Base-by-base conservation (phyloP, 2,888 invertebrate species). In the Drosophila phalerata region DNA sequence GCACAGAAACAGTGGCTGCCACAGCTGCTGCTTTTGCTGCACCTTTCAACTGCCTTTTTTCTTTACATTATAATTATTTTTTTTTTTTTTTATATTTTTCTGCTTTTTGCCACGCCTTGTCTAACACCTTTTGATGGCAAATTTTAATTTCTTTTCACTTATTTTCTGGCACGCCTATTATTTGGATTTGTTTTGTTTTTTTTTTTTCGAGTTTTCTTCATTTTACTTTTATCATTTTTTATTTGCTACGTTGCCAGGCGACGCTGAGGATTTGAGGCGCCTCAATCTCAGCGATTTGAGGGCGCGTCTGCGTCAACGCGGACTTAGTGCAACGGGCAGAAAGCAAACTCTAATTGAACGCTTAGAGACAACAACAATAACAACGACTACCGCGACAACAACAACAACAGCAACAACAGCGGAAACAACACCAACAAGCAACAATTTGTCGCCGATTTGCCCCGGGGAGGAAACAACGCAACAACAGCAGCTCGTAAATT, bases 341-440 rank as follows among this genome's bases (percentile, higher is more conserved):
- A 91, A 90, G 71, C 82, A 86, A 19, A 58, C 61, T 22, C 78
- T 91, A 77, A 79, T 91, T 77, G 79, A 90, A 66, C 87, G 90
- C 62, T 83, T 91, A 66, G 61, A 74, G 70, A 64, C 28, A n/a
- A 42, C 72, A 55, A 37, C 64, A 66, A 30, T 58, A 45, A 10
- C 60, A 56, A 13, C 38, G 40, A 11, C 42, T 34, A 10, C 34
- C 32, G 13, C 43, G 32, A 0, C 43, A 25, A 17, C 53, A 19
- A 22, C 43, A 34, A 61, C 55, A 19, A 4, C 62, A 53, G 17
- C 56, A 28, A 63, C 43, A 56, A 8, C 67, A 65, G 19, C 64
- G 28, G 28, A 28, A 60, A n/a, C 38, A 13, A 6, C 56, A 32
- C 40, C 40, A 55, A 75, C 69, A 66, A 61, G 52, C 56, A 25